Percentiles rank a stretch among this genome's conserved stretches.
phyloP scores from a whole-genome alignment of 2,888 invertebrate species.

The Agonopterix arenella region DNA sequence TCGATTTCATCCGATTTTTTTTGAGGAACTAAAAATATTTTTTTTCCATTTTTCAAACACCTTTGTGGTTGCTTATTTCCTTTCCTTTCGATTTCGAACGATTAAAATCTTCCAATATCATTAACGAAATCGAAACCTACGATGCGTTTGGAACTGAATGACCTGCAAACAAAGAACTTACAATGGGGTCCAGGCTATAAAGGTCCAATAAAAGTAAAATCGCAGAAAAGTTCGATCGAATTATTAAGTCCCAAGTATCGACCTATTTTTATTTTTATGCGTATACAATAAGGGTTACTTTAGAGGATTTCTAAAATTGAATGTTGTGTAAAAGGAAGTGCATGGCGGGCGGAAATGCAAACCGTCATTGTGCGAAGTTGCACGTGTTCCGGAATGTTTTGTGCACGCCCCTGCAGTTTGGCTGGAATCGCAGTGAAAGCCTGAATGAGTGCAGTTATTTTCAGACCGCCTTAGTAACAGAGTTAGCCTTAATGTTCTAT shows the following conservation, averaged over 20 bases:
- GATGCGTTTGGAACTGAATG: constrained; percentile 67
- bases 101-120: constrained; percentile 69
- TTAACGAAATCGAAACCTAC: constrained; percentile 76
- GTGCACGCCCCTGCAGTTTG: constrained; percentile 50
- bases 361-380: constrained; percentile 71
- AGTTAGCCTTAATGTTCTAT: constrained; percentile 1
- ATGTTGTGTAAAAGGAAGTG: constrained; percentile 63
- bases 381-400: constrained; percentile 73
- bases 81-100: constrained; percentile 63
- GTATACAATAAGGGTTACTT: too few species aligned
- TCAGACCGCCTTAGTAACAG: constrained; percentile 28
- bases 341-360: constrained; percentile 75
- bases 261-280: too few species aligned
- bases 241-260: too few species aligned
- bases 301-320: too few species aligned
- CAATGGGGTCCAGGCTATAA: constrained; percentile 56
- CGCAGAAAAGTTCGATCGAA: too few species aligned
- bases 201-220: too few species aligned
- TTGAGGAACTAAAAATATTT: too few species aligned
- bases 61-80: constrained; percentile 36
- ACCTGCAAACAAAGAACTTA: constrained; percentile 54
- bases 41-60: too few species aligned
- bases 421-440: constrained; percentile 45
- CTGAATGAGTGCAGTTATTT: constrained; percentile 40
- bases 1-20: too few species aligned